phyloP scores from a whole-genome alignment of 2,797 vertebrate genomes.

The Valencia hispanica region DNA sequence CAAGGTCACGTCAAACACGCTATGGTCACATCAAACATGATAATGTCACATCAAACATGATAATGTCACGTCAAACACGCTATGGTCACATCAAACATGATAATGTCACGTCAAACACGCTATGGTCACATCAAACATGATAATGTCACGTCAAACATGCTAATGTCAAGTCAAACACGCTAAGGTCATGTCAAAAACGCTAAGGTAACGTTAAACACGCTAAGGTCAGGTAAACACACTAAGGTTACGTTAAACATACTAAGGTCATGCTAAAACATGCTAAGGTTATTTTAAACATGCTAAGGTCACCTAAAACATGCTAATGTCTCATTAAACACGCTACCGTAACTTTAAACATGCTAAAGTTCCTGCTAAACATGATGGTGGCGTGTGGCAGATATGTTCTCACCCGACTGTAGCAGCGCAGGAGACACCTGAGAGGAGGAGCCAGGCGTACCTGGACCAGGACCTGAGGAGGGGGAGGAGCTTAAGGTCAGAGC shows the following conservation, averaged over 20 bases:
- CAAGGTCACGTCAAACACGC: not conserved
- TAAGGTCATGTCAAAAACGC: not conserved
- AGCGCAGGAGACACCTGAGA: slow-evolving; percentile 85
- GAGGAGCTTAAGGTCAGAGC: not conserved
- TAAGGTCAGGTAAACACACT: slow-evolving; percentile 3
- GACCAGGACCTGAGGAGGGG: slow-evolving; percentile 66
- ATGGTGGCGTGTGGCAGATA: not conserved
- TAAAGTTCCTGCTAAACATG: not conserved
- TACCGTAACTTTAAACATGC: not conserved
- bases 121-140: not conserved
- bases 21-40: slow-evolving; percentile 1
- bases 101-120: slow-evolving; percentile 2
- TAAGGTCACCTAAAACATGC: slow-evolving; percentile 1
- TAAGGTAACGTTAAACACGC: not conserved
- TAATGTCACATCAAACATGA: not conserved
- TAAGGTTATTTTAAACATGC: not conserved
- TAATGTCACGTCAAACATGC: slow-evolving; percentile 1
- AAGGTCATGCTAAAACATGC: not conserved
- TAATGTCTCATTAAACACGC: not conserved
- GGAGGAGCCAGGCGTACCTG: slow-evolving; percentile 87
- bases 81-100: not conserved
- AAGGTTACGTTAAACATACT: not conserved
- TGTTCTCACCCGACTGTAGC: slow-evolving; percentile 89
- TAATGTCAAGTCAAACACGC: not conserved
- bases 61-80: slow-evolving; percentile 2